Evolutionary conservation across 1,140 invertebrate species (phyloP).

Genomic region (Hermetia illucens): DNA sequence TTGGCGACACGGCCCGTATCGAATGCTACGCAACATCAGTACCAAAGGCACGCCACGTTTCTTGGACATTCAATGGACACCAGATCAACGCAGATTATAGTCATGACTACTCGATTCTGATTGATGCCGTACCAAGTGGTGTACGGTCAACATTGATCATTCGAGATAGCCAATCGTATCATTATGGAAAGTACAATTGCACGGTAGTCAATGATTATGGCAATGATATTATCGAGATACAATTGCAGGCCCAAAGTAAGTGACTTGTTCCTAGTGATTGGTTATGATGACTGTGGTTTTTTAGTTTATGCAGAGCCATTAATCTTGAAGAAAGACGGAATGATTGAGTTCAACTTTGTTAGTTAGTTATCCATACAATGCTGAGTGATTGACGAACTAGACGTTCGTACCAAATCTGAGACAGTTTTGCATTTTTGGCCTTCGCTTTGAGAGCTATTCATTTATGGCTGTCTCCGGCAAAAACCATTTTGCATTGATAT

Average conservation of each 20-base stretch:
- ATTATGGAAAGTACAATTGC: constrained; percentile 91
- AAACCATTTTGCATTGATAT: too few species aligned
- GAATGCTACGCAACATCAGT: constrained; percentile 81
- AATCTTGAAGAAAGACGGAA: too few species aligned
- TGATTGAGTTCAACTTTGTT: too few species aligned
- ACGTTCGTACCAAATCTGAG: too few species aligned
- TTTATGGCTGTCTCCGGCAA: too few species aligned
- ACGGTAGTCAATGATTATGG: constrained; percentile 85
- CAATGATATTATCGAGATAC: constrained; percentile 69
- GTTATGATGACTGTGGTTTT: too few species aligned
- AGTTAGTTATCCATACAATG: too few species aligned
- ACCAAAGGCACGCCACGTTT: constrained; percentile 67
- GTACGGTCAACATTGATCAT: constrained; percentile 72
- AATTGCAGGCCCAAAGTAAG: constrained; percentile 78
- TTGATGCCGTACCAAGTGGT: constrained; percentile 44
- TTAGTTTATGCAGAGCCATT: too few species aligned
- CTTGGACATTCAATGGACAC: constrained; percentile 70
- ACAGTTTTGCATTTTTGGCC: too few species aligned
- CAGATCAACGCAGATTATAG: constrained; percentile 55
- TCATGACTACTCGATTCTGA: constrained; percentile 47
- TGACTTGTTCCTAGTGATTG: too few species aligned
- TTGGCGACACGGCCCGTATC: constrained; percentile 64
- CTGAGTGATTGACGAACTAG: too few species aligned
- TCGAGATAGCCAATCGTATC: constrained; percentile 60
- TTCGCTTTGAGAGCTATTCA: too few species aligned